These are phyloP conservation scores for Syrista parreyssii DNA, from an alignment of 2,888 invertebrate genomes.

Conservation along the genomic window DNA sequence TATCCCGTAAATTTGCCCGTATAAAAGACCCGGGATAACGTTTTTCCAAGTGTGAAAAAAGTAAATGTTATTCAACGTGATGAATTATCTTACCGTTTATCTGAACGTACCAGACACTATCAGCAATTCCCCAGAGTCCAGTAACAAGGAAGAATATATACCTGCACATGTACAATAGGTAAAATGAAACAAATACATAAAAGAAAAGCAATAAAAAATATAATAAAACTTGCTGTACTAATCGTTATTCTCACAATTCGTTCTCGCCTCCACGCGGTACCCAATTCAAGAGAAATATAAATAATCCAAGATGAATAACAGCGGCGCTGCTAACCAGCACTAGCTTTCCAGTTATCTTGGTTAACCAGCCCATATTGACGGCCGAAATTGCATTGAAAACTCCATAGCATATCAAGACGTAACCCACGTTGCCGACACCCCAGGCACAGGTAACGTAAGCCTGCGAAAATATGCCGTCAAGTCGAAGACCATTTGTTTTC, in stretches of 20 bases:
- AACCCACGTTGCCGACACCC: conserved; percentile 76
- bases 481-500: neutral
- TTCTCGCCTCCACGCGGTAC: neutral
- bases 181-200: neutral
- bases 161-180: neutral
- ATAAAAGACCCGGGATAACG: neutral
- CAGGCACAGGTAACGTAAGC: conserved; percentile 71
- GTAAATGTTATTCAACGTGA: neutral
- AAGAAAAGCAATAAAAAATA: neutral
- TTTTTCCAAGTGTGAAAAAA: neutral
- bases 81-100: conserved; percentile 69
- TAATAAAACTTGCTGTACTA: neutral
- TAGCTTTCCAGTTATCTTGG: conserved; percentile 44
- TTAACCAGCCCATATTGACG: conserved; percentile 67
- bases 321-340: neutral
- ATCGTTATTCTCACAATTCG: neutral
- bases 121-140: conserved; percentile 74
- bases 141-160: conserved; percentile 71
- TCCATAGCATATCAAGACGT: conserved; percentile 77
- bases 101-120: conserved; percentile 76
- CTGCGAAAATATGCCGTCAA: conserved; percentile 55
- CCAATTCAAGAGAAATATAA: neutral
- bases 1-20: neutral
- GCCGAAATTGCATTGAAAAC: conserved; percentile 73
- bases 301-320: neutral